These are phyloP conservation scores for Sebastes ruberrimus DNA, from an alignment of 2,797 vertebrate genomes.

Conservation along the genomic window DNA sequence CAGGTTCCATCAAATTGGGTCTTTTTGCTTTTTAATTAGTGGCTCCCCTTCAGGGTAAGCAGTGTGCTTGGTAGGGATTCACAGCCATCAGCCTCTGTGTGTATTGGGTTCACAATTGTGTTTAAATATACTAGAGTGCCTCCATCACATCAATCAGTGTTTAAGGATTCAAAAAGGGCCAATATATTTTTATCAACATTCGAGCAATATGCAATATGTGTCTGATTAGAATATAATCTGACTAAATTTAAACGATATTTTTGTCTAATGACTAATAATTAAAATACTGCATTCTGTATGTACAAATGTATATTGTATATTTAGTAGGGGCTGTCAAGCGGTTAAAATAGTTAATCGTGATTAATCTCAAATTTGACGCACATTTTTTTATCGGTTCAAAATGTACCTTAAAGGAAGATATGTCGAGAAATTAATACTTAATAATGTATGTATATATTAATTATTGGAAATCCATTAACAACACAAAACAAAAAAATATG, in stretches of 20 bases:
- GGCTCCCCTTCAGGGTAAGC: background rate
- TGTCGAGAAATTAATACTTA: no score
- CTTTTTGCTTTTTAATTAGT: conserved; percentile 4
- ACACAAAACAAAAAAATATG: no score
- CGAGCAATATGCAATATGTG: background rate
- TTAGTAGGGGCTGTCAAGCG: background rate
- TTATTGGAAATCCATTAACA: no score
- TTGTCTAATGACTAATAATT: background rate
- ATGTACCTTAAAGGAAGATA: no score
- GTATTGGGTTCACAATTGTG: background rate
- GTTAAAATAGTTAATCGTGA: no score
- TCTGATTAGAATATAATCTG: background rate
- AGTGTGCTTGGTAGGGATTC: background rate
- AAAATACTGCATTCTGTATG: background rate
- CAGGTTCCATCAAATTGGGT: background rate
- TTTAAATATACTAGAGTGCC: background rate
- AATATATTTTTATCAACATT: background rate
- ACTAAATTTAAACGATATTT: background rate
- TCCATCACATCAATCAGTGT: background rate
- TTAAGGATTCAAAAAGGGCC: background rate
- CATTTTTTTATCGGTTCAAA: no score
- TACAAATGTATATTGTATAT: background rate
- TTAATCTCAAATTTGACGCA: no score
- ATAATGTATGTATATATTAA: no score
- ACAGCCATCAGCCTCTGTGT: background rate